Conservation (phyloP, 2,888 invertebrate genomes). For the Allygus modestus region DNA sequence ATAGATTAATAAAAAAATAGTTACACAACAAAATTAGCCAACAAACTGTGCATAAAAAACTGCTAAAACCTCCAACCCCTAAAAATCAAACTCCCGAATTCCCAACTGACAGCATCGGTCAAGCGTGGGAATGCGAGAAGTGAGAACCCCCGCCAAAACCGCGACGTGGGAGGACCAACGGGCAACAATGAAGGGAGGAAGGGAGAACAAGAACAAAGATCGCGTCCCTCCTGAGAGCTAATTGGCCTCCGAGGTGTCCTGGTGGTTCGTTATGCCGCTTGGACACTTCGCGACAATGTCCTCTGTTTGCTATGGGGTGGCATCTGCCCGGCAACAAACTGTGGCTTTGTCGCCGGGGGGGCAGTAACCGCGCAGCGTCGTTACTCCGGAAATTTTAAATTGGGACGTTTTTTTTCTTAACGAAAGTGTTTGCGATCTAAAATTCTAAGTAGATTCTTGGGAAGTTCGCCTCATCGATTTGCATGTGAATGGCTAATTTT, state of each 20-base stretch:
- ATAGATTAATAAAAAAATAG: too few relatives aligned
- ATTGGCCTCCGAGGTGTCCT: slow-evolving; percentile 43
- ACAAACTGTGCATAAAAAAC: too few relatives aligned
- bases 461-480: too few relatives aligned
- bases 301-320: not conserved
- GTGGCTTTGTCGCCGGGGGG: not conserved
- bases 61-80: too few relatives aligned
- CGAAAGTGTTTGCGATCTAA: not conserved
- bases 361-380: not conserved
- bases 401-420: not conserved
- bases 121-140: slow-evolving; percentile 21
- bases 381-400: slow-evolving; percentile 13
- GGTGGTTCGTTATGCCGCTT: slow-evolving; percentile 43
- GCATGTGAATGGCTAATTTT: too few relatives aligned
- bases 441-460: not conserved
- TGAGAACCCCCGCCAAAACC: not conserved
- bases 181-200: not conserved
- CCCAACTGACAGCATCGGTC: not conserved
- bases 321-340: slow-evolving; percentile 22
- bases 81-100: too few relatives aligned
- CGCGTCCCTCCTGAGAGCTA: not conserved
- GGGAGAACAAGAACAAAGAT: slow-evolving; percentile 8
- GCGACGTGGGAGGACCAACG: slow-evolving; percentile 8
- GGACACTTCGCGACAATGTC: slow-evolving; percentile 60
- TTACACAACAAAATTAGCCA: too few relatives aligned